Conservation (phyloP, 1,140 invertebrate genomes). For the Drosophila burlai region DNA sequence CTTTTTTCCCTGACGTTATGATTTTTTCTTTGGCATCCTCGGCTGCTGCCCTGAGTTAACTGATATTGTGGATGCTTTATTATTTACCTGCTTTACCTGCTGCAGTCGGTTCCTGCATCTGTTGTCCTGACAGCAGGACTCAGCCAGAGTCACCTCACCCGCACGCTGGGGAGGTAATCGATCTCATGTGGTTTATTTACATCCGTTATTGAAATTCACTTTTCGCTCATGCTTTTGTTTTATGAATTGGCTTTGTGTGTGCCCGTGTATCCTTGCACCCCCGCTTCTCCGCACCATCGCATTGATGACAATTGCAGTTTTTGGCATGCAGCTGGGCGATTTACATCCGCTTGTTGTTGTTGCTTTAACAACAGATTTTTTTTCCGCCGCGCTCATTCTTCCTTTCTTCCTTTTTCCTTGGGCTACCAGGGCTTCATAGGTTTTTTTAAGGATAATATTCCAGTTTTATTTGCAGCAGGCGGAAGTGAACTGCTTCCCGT, state of each 20-base stretch:
- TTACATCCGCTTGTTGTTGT: constrained; percentile 69
- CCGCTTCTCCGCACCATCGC: constrained; percentile 8
- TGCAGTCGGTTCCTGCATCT: constrained; percentile 59
- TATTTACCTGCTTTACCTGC: constrained; percentile 49
- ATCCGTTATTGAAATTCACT: constrained; percentile 81
- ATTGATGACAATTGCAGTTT: constrained; percentile 80
- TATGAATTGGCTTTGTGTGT: constrained; percentile 67
- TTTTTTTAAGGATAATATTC: constrained; percentile 19
- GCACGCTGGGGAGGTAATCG: constrained; percentile 75
- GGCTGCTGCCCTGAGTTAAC: constrained; percentile 55
- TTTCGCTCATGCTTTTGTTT: constrained; percentile 70
- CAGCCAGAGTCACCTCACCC: constrained; percentile 47
- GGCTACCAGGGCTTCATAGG: neutral
- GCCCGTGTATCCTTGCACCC: constrained; percentile 10
- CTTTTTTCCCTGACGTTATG: constrained; percentile 43
- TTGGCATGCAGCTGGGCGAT: constrained; percentile 72
- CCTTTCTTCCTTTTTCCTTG: constrained; percentile 12
- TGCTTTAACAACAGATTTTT: constrained; percentile 65
- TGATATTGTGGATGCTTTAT: constrained; percentile 69
- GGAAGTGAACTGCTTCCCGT: constrained; percentile 58
- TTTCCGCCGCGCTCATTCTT: constrained; percentile 23
- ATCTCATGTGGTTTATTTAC: constrained; percentile 82
- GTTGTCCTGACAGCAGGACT: constrained; percentile 74
- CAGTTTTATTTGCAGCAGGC: constrained; percentile 39
- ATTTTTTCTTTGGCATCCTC: constrained; percentile 45